phyloP scores from a whole-genome alignment of 2,888 invertebrate species.

The Branchellion lobata region DNA sequence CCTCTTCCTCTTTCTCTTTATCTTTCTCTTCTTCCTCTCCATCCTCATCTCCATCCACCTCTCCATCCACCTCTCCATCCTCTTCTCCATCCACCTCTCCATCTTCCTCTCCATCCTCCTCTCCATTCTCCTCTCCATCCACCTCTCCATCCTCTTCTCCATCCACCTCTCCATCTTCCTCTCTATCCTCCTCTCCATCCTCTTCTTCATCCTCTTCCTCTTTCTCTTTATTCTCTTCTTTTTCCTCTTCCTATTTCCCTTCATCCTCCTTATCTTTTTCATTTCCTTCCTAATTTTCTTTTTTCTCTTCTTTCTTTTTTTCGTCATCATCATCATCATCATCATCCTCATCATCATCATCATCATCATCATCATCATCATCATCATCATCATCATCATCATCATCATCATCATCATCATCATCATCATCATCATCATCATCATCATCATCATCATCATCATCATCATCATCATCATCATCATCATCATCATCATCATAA shows the following conservation, averaged over 20 bases:
- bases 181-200: too few relatives aligned
- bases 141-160: slow-evolving; percentile 45
- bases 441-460: slow-evolving; percentile 42
- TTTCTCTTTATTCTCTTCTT: too few relatives aligned
- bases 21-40: neutral
- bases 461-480: slow-evolving; percentile 43
- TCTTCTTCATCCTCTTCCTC: too few relatives aligned
- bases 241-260: too few relatives aligned
- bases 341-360: slow-evolving; percentile 47
- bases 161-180: too few relatives aligned
- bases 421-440: slow-evolving; percentile 39
- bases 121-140: slow-evolving; percentile 33
- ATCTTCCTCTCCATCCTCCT: slow-evolving; percentile 20
- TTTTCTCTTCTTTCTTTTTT: too few relatives aligned
- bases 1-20: too few relatives aligned
- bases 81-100: neutral
- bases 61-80: neutral
- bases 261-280: too few relatives aligned
- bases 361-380: slow-evolving; percentile 49
- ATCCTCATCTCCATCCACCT: neutral
- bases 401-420: slow-evolving; percentile 33
- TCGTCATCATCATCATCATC: slow-evolving; percentile 45
- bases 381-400: slow-evolving; percentile 47
- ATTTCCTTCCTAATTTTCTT: too few relatives aligned
- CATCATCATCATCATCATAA: slow-evolving; percentile 16